Evolutionary conservation across 2,113 vertebrate genomes (phyloP).

Genomic region (Prinia subflava): DNA sequence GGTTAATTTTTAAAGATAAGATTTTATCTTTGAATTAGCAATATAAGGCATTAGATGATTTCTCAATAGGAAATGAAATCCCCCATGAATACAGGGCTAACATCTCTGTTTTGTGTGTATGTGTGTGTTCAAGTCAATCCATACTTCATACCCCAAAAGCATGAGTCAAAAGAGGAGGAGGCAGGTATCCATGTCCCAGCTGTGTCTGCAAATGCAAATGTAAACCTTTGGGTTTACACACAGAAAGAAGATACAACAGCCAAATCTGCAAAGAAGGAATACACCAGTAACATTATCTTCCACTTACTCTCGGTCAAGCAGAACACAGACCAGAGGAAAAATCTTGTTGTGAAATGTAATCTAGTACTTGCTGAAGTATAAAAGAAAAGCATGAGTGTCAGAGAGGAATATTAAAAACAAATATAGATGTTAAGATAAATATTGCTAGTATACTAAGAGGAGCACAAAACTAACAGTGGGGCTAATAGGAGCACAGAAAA

Average conservation of each 20-base stretch:
- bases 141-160: neutral
- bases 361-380: neutral
- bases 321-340: neutral
- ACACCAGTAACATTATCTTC: neutral
- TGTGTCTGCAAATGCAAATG: neutral
- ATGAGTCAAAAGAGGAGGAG: neutral
- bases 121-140: neutral
- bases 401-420: neutral
- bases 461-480: neutral
- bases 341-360: neutral
- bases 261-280: neutral
- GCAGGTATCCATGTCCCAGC: accelerated
- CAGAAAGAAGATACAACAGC: neutral
- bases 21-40: neutral
- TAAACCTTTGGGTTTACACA: neutral
- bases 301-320: neutral
- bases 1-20: neutral
- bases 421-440: neutral
- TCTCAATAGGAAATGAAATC: neutral
- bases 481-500: neutral
- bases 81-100: neutral
- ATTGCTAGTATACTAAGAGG: neutral
- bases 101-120: neutral
- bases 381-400: neutral
- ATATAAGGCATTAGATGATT: neutral